Evolutionary conservation across 1,140 invertebrate genomes (phyloP).

Genomic region (Drosophila funebris): DNA sequence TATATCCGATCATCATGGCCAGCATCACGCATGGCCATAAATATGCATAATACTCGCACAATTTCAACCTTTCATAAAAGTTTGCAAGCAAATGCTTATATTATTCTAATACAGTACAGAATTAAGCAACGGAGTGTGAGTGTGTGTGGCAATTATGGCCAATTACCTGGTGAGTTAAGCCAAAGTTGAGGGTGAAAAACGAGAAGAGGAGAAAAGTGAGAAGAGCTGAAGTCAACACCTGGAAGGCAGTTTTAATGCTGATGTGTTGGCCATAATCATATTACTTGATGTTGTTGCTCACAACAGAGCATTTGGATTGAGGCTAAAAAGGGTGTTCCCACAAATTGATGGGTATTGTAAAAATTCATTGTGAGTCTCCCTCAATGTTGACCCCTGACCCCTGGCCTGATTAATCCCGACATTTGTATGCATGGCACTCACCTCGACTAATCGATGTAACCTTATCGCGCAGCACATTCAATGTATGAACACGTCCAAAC

Average conservation of each 20-base stretch:
- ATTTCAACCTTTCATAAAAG: conserved; percentile 71
- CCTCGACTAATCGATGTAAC: conserved; percentile 97
- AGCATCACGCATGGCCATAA: conserved; percentile 52
- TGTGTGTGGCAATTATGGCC: conserved; percentile 56
- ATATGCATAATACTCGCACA: conserved; percentile 69
- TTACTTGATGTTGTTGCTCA: conserved; percentile 62
- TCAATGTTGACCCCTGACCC: not conserved
- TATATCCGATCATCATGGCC: conserved; percentile 25
- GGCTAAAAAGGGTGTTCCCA: conserved; percentile 21
- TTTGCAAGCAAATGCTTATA: conserved; percentile 78
- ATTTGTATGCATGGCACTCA: conserved; percentile 85
- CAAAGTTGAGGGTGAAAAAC: conserved; percentile 44
- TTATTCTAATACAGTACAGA: conserved; percentile 76
- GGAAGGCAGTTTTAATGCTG: conserved; percentile 61
- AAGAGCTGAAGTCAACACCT: conserved; percentile 48
- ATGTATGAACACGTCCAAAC: conserved; percentile 97
- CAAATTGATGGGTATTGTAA: conserved; percentile 73
- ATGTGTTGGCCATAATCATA: conserved; percentile 70
- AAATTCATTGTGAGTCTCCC: conserved; percentile 62
- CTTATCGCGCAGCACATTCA: conserved; percentile 98
- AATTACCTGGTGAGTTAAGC: conserved; percentile 57
- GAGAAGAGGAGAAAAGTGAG: not conserved
- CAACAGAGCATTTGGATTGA: not conserved
- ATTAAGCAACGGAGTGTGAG: conserved; percentile 50
- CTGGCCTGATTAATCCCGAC: conserved; percentile 43